Percentiles rank a stretch among this genome's conserved stretches.
phyloP scores from a whole-genome alignment of 2,797 vertebrate genomes.

The Bovichtus diacanthus region DNA sequence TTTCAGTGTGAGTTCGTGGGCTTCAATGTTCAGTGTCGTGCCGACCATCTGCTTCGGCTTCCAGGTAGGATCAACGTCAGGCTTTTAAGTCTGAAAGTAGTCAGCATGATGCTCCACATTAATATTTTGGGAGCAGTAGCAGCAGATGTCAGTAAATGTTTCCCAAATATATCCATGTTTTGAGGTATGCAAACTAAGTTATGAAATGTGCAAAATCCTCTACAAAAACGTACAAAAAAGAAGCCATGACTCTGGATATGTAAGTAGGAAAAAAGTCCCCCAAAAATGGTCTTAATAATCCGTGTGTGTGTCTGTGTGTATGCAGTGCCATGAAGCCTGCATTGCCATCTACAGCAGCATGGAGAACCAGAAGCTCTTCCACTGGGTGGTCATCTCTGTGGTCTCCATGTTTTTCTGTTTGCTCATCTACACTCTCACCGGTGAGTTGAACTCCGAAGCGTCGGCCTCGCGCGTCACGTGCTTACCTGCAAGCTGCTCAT shows the following conservation, averaged over 20 bases:
- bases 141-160: neutral
- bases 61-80: conserved; percentile 86
- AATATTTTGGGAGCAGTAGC: neutral
- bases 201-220: neutral
- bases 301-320: conserved; percentile 49
- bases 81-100: neutral
- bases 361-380: conserved; percentile 88
- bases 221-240: neutral
- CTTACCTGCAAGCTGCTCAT: neutral
- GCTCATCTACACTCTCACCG: conserved; percentile 94
- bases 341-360: conserved; percentile 96
- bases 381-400: conserved; percentile 91
- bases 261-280: neutral
- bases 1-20: conserved; percentile 88
- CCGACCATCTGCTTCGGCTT: conserved; percentile 98
- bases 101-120: neutral
- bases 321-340: conserved; percentile 94
- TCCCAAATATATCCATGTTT: neutral
- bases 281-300: neutral
- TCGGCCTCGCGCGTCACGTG: neutral
- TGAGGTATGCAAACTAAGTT: neutral
- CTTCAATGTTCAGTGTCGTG: conserved; percentile 91
- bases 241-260: neutral
- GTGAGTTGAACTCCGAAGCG: conserved; percentile 73
- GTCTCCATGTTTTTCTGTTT: conserved; percentile 94